phyloP scores from a whole-genome alignment of 2,888 invertebrate genomes.

The Catonia carolina region DNA sequence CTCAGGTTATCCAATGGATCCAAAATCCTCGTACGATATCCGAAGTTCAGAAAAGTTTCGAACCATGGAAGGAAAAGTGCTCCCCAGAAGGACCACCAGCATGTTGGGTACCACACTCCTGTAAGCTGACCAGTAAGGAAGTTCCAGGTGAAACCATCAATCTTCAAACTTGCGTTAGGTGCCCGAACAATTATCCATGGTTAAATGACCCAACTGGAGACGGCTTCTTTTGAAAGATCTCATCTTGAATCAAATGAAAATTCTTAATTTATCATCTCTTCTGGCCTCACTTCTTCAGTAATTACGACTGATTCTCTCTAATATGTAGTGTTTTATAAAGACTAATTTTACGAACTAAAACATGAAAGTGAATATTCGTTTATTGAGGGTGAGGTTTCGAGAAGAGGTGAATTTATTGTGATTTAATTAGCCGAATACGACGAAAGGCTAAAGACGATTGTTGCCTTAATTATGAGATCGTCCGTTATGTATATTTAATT shows the following conservation, averaged over 20 bases:
- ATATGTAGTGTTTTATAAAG: not conserved
- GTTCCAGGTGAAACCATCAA: conserved; percentile 91
- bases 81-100: conserved; percentile 73
- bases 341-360: not conserved
- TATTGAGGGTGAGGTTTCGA: no score
- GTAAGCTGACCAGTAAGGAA: conserved; percentile 87
- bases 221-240: conserved; percentile 54
- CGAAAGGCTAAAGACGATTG: no score
- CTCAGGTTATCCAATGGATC: conserved; percentile 94
- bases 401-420: no score
- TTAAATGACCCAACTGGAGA: conserved; percentile 85
- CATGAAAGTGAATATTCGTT: no score
- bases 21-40: conserved; percentile 80
- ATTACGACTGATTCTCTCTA: not conserved
- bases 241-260: conserved; percentile 21
- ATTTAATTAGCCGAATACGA: no score
- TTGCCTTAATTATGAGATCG: no score
- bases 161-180: conserved; percentile 85
- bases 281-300: no score
- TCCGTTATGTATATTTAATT: no score
- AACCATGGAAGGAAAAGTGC: conserved; percentile 92
- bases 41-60: conserved; percentile 78
- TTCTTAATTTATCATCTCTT: conserved; percentile 2
- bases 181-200: conserved; percentile 94
- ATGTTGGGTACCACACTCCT: conserved; percentile 84